Evolutionary conservation across 2,888 invertebrate species (phyloP), one percentile per base, ranked within the genome.

Genomic region (Blastobasis adustella): DNA sequence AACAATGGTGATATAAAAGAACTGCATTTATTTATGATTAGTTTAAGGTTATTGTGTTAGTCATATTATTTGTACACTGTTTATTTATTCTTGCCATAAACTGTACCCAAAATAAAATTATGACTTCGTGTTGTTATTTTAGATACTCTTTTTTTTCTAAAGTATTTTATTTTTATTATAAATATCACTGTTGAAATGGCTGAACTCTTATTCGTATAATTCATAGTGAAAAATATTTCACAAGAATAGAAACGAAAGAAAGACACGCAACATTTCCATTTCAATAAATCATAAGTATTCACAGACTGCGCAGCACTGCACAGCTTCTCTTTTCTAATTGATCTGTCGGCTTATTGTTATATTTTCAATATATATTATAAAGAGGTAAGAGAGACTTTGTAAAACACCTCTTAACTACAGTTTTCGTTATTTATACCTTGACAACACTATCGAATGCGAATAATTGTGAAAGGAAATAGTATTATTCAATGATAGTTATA

Each of bases 11-110:
- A 58, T 58, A 59, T 58, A 59, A n/a, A 6, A 63, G 62, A 63
- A 58, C 52, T 56, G 69, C 67, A 71, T 75, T 73, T 73, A 67
- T 54, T 63, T 57, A 48, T 51, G 48, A 49, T 53, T 52, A 49
- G 46, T 49, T 55, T 65, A 60, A 61, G 61, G 58, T 55, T 58
- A 58, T 54, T 50, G 51, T 48, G 47, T 44, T 50, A 57, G 52
- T 56, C 54, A 50, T 57, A 51, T 56, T 58, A 23, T 23, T 23
- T 23, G 23, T 54, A 53, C 49, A 56, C 53, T 58, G 50, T 63
- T 69, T 76, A 76, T 77, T 80, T 79, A 73, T 73, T 79, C 76
- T 81, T 79, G 83, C 85, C 85, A 81, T 85, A 78, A 46, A 8
- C 7, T 10, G 7, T 42, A 23, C 23, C 23, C 23, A 23, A 23